Evolutionary conservation across 2,888 invertebrate species (phyloP).

Genomic region (Nemotelus nigrinus): DNA sequence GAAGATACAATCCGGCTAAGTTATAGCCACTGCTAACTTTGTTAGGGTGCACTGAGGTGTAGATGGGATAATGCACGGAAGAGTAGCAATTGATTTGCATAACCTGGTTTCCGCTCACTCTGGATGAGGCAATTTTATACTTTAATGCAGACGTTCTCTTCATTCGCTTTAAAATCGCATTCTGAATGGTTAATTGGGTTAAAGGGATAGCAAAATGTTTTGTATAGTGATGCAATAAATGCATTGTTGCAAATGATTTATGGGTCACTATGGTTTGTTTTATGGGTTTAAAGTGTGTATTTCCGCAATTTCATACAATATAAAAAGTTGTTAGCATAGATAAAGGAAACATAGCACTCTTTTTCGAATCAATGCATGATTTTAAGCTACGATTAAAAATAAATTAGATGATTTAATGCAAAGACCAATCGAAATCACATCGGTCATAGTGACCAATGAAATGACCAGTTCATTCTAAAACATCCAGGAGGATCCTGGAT

Average conservation of each 20-base stretch:
- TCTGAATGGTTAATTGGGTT: constrained; percentile 48
- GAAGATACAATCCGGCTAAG: constrained; percentile 31
- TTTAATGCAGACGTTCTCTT: constrained; percentile 30
- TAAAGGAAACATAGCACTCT: too few species aligned
- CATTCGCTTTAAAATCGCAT: constrained; percentile 46
- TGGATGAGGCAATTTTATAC: constrained; percentile 25
- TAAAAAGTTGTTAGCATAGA: too few species aligned
- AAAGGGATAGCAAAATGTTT: constrained; percentile 39
- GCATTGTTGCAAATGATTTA: neutral
- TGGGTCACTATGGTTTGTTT: neutral
- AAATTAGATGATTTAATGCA: too few species aligned
- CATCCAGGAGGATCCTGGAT: too few species aligned
- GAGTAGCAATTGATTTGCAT: constrained; percentile 49
- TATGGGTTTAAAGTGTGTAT: too few species aligned
- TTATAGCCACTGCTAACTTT: constrained; percentile 25
- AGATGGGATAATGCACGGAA: neutral
- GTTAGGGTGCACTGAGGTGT: constrained; percentile 21
- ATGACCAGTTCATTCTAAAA: too few species aligned
- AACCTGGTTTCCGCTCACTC: constrained; percentile 15
- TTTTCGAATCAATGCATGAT: too few species aligned
- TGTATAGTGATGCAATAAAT: neutral
- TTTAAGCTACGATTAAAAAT: too few species aligned
- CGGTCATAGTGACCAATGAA: too few species aligned
- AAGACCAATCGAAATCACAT: too few species aligned
- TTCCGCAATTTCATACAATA: too few species aligned